These are phyloP conservation scores for Calcarius lapponicus DNA, from an alignment of 2,797 vertebrate species.

Conservation along the genomic window DNA sequence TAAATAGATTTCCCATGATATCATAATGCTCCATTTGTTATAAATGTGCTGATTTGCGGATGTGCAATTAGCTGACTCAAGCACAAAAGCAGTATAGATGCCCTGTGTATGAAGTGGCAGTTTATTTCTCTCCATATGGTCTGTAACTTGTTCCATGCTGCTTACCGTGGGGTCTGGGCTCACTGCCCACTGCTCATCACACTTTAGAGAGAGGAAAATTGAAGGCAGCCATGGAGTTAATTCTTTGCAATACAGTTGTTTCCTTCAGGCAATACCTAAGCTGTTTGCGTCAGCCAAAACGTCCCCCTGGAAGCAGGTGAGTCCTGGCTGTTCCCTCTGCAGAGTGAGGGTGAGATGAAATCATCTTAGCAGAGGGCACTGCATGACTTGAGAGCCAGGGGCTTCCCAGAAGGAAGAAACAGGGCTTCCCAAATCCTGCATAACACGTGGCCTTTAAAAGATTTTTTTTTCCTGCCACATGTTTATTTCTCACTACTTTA, in stretches of 20 bases:
- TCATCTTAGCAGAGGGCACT: neutral
- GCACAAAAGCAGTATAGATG: constrained; percentile 35
- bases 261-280: constrained; percentile 5
- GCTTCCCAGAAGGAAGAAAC: neutral
- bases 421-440: neutral
- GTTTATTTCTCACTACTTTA: neutral
- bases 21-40: constrained; percentile 12
- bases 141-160: constrained; percentile 57
- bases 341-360: neutral
- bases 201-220: constrained; percentile 47
- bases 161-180: constrained; percentile 61
- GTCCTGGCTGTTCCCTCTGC: neutral
- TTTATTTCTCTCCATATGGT: constrained; percentile 69
- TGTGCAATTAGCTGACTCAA: constrained; percentile 55
- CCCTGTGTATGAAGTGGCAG: constrained; percentile 49
- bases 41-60: constrained; percentile 57
- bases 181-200: constrained; percentile 47
- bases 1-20: constrained; percentile 39
- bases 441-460: neutral
- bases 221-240: constrained; percentile 46
- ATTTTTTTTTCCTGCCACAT: neutral
- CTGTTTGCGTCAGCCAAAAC: constrained; percentile 6
- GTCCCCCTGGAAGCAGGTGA: constrained; percentile 9
- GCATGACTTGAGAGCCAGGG: neutral
- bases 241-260: neutral